These are phyloP conservation scores for Cassiopea xamachana DNA, from an alignment of 30 jellyfish, hydroid and myxozoan genomes.

Conservation along the genomic window DNA sequence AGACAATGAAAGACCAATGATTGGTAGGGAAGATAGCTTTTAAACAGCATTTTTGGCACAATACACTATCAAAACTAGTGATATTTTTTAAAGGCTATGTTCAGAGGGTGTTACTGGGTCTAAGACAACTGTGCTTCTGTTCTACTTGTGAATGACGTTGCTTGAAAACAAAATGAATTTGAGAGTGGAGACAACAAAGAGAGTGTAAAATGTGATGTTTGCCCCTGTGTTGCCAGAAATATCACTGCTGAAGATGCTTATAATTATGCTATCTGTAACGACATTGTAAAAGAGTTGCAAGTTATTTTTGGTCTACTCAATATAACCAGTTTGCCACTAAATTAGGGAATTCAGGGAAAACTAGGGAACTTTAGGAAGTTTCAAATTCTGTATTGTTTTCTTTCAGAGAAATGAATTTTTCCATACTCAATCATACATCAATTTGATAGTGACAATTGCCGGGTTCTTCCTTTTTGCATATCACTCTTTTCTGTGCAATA, in stretches of 20 bases:
- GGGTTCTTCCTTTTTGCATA: no score
- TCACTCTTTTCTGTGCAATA: no score
- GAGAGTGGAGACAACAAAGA: slow-evolving; percentile 17
- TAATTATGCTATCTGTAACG: neutral
- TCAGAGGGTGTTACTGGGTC: slow-evolving; percentile 10
- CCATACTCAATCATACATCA: no score
- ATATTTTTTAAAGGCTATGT: slow-evolving; percentile 16
- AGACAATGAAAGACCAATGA: slow-evolving; percentile 36
- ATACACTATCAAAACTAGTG: neutral
- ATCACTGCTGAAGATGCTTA: neutral
- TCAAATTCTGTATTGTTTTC: no score
- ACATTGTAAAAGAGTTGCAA: neutral
- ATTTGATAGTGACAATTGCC: no score
- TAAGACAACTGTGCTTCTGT: neutral
- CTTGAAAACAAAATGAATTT: neutral
- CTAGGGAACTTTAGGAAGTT: no score
- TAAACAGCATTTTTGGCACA: slow-evolving; percentile 1
- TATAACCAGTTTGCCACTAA: no score
- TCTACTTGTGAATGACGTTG: neutral
- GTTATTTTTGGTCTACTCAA: neutral
- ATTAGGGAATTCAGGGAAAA: no score
- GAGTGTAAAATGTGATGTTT: neutral
- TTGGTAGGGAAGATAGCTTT: neutral
- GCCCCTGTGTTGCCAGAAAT: slow-evolving; percentile 1
- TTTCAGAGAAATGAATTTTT: no score